A percentile compares a stretch with the other conserved stretches of the same genome.
Evolutionary conservation across 2,888 invertebrate genomes (phyloP).

Genomic region (Ormyrus rosae): DNA sequence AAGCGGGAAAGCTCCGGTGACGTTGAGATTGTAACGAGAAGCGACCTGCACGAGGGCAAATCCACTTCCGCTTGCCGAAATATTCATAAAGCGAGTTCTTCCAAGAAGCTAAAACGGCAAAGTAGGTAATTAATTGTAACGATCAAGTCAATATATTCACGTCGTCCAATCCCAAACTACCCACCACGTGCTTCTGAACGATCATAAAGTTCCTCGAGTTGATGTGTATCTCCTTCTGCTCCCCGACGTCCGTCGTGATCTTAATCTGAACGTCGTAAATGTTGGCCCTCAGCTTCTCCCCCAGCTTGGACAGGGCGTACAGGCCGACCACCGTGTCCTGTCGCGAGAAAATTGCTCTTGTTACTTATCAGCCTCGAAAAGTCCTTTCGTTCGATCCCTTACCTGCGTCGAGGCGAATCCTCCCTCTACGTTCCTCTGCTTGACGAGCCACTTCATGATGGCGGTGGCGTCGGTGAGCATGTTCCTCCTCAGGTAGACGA

Average conservation of each 20-base stretch:
- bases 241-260: conserved; percentile 78
- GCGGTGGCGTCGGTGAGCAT: conserved; percentile 79
- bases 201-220: conserved; percentile 88
- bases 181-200: conserved; percentile 87
- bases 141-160: no score
- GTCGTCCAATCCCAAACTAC: conserved; percentile 55
- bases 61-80: conserved; percentile 88
- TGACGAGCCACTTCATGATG: conserved; percentile 84
- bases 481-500: conserved; percentile 80
- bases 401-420: conserved; percentile 85
- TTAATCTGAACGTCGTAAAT: conserved; percentile 78
- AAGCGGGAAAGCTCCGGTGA: conserved; percentile 91
- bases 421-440: conserved; percentile 83
- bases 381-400: not conserved
- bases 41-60: conserved; percentile 87
- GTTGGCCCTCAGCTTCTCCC: conserved; percentile 78
- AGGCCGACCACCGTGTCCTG: conserved; percentile 87
- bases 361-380: no score
- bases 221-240: conserved; percentile 81
- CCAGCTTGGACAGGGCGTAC: conserved; percentile 83
- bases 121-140: not conserved
- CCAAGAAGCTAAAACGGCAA: conserved; percentile 75
- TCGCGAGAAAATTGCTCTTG: not conserved
- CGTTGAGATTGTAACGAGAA: conserved; percentile 89
- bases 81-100: conserved; percentile 81